These are phyloP conservation scores for Drosophila obscura DNA, from an alignment of 1,140 invertebrate species.

Conservation along the genomic window DNA sequence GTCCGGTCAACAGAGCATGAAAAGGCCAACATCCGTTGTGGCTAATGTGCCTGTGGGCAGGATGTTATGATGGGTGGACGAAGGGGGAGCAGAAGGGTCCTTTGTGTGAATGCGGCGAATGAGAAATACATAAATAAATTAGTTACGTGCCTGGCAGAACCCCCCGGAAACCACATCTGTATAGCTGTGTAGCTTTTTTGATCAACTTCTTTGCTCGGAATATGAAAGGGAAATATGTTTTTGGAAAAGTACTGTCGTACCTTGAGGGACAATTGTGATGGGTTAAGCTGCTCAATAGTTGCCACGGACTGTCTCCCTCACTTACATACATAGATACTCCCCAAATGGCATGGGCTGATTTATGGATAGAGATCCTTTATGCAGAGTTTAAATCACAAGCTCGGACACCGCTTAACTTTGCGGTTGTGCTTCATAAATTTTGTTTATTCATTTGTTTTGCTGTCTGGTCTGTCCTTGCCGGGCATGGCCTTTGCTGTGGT, in stretches of 20 bases:
- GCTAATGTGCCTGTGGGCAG: slow-evolving; percentile 74
- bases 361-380: slow-evolving; percentile 1
- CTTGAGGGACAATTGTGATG: slow-evolving; percentile 42
- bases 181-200: slow-evolving; percentile 11
- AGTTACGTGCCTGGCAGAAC: slow-evolving; percentile 64
- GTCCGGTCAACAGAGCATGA: slow-evolving; percentile 62
- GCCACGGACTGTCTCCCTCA: not conserved
- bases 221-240: slow-evolving; percentile 38
- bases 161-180: not conserved
- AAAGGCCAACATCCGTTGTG: slow-evolving; percentile 79
- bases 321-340: no score
- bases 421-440: slow-evolving; percentile 72
- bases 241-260: slow-evolving; percentile 23
- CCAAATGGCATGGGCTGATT: slow-evolving; percentile 7
- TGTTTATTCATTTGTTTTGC: slow-evolving; percentile 73
- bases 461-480: slow-evolving; percentile 17
- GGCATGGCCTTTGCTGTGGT: slow-evolving; percentile 66
- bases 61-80: slow-evolving; percentile 36
- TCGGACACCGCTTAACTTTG: slow-evolving; percentile 64
- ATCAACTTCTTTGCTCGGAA: slow-evolving; percentile 11
- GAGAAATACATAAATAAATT: slow-evolving; percentile 78
- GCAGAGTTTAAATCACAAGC: slow-evolving; percentile 38
- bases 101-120: slow-evolving; percentile 63
- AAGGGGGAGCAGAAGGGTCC: slow-evolving; percentile 28
- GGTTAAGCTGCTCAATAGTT: not conserved